A percentile compares a stretch with the other conserved stretches of the same genome.
Conservation (phyloP, 2,888 invertebrate genomes). For the Nemapogon koenigi region DNA sequence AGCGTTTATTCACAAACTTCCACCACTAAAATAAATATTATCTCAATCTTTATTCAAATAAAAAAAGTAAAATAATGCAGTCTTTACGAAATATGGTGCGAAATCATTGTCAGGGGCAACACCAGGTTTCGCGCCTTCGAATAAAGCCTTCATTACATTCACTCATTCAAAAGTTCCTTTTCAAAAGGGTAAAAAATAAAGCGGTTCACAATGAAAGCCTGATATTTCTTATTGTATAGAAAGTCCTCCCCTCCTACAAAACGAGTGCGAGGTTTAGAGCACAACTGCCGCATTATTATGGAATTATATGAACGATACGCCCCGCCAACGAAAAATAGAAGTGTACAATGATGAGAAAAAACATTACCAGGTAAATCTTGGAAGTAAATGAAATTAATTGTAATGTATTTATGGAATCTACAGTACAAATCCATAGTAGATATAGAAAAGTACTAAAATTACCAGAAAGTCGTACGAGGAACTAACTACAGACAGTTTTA, state of each 20-base stretch:
- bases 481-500: conserved; percentile 36
- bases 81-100: conserved; percentile 9
- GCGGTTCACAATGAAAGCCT: conserved; percentile 43
- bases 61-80: too few species aligned
- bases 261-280: conserved; percentile 30
- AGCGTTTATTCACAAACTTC: too few species aligned
- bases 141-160: conserved; percentile 56
- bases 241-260: conserved; percentile 35
- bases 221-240: conserved; percentile 48
- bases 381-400: too few species aligned
- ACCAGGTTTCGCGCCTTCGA: conserved; percentile 46
- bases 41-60: too few species aligned
- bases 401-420: too few species aligned
- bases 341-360: too few species aligned
- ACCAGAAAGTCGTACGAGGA: too few species aligned
- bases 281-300: conserved; percentile 44
- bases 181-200: conserved; percentile 47
- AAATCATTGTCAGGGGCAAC: conserved; percentile 8
- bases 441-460: too few species aligned
- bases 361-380: not conserved
- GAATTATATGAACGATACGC: conserved; percentile 49
- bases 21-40: too few species aligned
- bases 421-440: too few species aligned
- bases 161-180: conserved; percentile 45
- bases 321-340: conserved; percentile 46